A percentile compares a stretch with the other conserved stretches of the same genome.
Conservation (phyloP, 1,140 invertebrate species). For the Drosophila subobscura region DNA sequence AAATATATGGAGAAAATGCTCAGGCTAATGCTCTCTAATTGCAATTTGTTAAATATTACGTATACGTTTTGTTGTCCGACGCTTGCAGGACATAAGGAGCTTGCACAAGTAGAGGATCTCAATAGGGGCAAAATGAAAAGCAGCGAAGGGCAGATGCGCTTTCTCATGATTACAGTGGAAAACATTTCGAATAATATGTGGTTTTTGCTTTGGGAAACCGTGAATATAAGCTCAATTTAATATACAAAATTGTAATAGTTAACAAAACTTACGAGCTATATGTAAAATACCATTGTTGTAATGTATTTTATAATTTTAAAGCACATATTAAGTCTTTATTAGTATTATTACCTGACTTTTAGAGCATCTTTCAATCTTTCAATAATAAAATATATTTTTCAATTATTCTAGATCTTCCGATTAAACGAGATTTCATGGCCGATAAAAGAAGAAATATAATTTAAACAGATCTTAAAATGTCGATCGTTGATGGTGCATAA, state of each 20-base stretch:
- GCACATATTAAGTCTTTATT: no score
- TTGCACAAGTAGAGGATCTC: neutral
- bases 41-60: conserved; percentile 64
- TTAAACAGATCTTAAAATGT: no score
- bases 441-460: no score
- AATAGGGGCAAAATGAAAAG: neutral
- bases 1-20: conserved; percentile 53
- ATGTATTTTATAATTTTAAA: no score
- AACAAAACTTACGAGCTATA: no score
- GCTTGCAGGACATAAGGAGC: conserved; percentile 16
- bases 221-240: no score
- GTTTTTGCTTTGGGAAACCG: neutral
- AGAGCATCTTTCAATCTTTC: neutral
- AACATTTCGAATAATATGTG: no score
- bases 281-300: no score
- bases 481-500: no score
- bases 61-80: conserved; percentile 11
- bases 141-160: conserved; percentile 7
- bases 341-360: no score
- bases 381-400: neutral
- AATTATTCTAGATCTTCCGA: neutral
- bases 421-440: neutral
- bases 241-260: no score
- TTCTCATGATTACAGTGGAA: no score
- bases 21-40: conserved; percentile 66